phyloP scores from a whole-genome alignment of 2,797 vertebrate genomes.

The Chaetophractus vellerosus region DNA sequence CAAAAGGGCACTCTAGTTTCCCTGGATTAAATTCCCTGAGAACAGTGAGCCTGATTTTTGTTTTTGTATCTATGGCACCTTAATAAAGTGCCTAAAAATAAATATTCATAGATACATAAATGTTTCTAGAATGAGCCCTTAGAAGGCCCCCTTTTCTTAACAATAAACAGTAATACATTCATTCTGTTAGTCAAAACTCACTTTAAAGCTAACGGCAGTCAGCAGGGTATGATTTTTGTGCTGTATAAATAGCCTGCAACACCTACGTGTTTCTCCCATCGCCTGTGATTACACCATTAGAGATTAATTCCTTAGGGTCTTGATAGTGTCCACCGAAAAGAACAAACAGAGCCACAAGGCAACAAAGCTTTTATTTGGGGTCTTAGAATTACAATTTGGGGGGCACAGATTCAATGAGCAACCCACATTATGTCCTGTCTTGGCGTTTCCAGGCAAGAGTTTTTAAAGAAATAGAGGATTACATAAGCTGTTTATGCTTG shows the following conservation, averaged over 20 bases:
- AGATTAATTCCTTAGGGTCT: not conserved
- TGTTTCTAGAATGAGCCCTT: not conserved
- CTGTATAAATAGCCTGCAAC: not conserved
- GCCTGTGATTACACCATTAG: not conserved
- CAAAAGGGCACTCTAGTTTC: not conserved
- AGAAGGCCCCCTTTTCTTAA: not conserved
- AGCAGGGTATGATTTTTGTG: not conserved
- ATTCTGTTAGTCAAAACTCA: not conserved
- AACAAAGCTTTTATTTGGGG: no score
- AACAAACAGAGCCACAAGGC: no score
- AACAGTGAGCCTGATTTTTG: not conserved
- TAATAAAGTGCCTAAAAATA: not conserved
- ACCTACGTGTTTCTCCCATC: not conserved
- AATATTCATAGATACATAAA: not conserved
- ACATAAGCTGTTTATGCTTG: no score
- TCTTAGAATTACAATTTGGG: no score
- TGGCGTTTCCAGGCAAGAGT: no score
- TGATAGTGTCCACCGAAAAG: not conserved
- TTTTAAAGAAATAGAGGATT: no score
- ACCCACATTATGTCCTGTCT: no score
- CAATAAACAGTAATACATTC: not conserved
- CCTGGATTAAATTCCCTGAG: not conserved
- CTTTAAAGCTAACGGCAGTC: not conserved
- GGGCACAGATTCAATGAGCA: no score
- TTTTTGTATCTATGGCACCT: not conserved